These are phyloP conservation scores for Lithobates sylvaticus DNA, from an alignment of 2,797 vertebrate genomes.

Conservation along the genomic window DNA sequence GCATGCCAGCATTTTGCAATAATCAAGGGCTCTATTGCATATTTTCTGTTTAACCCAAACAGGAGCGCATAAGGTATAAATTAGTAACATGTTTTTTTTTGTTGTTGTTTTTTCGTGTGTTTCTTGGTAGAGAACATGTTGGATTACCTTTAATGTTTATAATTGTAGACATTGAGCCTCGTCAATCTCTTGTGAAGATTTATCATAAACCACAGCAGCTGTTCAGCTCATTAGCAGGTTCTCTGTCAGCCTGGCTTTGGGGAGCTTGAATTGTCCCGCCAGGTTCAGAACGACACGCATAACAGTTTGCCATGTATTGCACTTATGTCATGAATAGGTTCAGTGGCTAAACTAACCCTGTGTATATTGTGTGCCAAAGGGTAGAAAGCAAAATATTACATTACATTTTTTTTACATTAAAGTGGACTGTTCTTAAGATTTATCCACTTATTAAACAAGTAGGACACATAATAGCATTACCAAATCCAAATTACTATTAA, in stretches of 20 bases:
- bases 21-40: constrained; percentile 57
- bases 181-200: not conserved
- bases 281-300: not conserved
- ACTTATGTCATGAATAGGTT: not conserved
- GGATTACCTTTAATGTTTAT: not conserved
- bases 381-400: not conserved
- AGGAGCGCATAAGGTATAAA: constrained; percentile 13
- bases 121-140: not conserved
- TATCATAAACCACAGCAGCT: not conserved
- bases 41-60: constrained; percentile 31
- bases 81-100: constrained; percentile 27
- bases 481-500: too few relatives aligned
- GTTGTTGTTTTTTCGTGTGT: not conserved
- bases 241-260: not conserved
- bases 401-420: not conserved
- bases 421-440: too few relatives aligned
- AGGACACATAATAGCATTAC: too few relatives aligned
- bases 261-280: not conserved
- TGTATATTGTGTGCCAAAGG: not conserved
- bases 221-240: not conserved
- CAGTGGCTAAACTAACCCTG: not conserved
- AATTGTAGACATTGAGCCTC: not conserved
- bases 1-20: constrained; percentile 49
- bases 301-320: not conserved
- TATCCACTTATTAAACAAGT: too few relatives aligned